Evolutionary conservation across 1,140 invertebrate genomes (phyloP), one percentile per base, ranked within the genome.

Genomic region (Drosophila seguyi): DNA sequence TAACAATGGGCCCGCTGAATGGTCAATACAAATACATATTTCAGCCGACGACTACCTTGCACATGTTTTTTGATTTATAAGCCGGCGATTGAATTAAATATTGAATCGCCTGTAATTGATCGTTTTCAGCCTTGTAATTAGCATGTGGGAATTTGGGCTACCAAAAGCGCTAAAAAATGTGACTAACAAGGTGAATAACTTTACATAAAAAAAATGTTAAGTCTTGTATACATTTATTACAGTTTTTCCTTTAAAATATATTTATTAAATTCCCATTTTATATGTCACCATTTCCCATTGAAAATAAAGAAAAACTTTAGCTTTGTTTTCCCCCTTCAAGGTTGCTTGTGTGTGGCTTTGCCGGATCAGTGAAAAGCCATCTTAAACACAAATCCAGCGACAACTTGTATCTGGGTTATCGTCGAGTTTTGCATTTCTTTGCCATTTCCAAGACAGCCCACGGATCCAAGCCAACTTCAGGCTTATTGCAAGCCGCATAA

Each of bases 381-480:
- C 34, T 47, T 34, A 39, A 69, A 34, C 52, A 38, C 20, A 38
- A 55, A 39, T 4, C 65, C 20, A 50, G 50, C 42, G 66, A 52
- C 44, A 42, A 68, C 53, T 68, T 69, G 58, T 78, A 88, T 77
- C 52, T 80, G 76, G 60, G 80, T 84, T 88, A 88, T 71, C 75
- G 72, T 29, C 65, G 44, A 38, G 50, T 59, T 73, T 74, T 77
- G 72, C 79, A 78, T 83, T 82, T 82, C 74, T 68, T 77, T 55
- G 74, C 74, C 74, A 59, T 81, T 81, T 75, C 52, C 61, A 59
- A 62, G 53, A 52, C 68, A 36, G 58, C 45, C 78, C 74, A 74
- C 82, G 73, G 73, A 74, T 68, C 34, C 41, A 25, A 48, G 56
- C 16, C 71, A 44, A 67, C 34, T n/a, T 22, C 56, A 58, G 52